Evolutionary conservation across 2,797 vertebrate species (phyloP), one percentile per base, ranked within the genome.

Genomic region (Apodemus agrarius): DNA sequence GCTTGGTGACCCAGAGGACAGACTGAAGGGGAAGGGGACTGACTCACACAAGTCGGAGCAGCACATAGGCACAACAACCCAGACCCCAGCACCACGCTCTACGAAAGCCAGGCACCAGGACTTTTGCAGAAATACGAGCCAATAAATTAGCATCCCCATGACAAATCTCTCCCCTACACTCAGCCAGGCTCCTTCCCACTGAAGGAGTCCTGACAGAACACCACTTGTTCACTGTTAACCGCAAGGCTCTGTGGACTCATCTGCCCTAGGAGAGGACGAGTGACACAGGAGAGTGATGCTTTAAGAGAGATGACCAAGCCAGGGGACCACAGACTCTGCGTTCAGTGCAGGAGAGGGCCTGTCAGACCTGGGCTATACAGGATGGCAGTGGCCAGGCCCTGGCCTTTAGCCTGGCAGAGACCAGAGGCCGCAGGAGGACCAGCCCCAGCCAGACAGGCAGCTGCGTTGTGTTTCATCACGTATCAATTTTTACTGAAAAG

Each of bases 401-500:
- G 94, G 91, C 94, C 96, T 91, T 97, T 49, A 40, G 94, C 59
- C 80, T 94, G 81, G 96, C 90, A 94, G 95, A 97, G 96, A 98
- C 97, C 98, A 98, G 98, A 98, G 98, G 94, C 92, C 26, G 9
- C 6, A 86, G 97, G 91, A 97, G 93, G 43, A 91, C 97, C 97
- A 97, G 98, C 97, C 97, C 96, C 95, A 97, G 97, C 97, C 98
- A 98, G 98, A 97, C 97, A 97, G 78, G 96, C 98, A 97, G 98
- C 98, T 98, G 98, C 83, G 89, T 98, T 97, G 98, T 11, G 97
- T 98, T 98, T 98, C 98, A 98, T 98, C 98, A 98, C 98, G 80
- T 98, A 98, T 98, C 98, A 98, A 98, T 98, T 99, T 98, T 98
- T 98, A 98, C 98, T 98, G 98, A 98, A 98, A 97, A 98, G 98